Evolutionary conservation across 2,888 invertebrate species (phyloP).

Genomic region (Plusia festucae): DNA sequence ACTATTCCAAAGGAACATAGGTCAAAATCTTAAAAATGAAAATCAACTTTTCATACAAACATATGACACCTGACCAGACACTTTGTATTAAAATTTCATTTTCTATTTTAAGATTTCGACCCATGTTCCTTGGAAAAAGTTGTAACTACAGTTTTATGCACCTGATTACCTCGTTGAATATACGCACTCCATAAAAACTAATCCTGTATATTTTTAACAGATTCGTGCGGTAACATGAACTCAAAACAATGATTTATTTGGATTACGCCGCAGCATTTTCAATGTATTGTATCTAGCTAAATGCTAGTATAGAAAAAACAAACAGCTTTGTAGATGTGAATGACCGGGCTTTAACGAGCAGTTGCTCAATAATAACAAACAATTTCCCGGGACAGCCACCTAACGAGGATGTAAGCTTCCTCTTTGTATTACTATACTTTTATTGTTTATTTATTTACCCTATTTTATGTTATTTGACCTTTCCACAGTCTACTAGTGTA

Average conservation of each 20-base stretch:
- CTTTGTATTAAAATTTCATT: too few relatives aligned
- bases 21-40: too few relatives aligned
- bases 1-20: too few relatives aligned
- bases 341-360: conserved; percentile 13
- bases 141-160: too few relatives aligned
- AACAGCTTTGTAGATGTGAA: conserved; percentile 38
- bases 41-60: too few relatives aligned
- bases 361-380: conserved; percentile 14
- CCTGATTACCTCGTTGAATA: too few relatives aligned
- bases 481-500: neutral
- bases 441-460: conserved; percentile 13
- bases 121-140: too few relatives aligned
- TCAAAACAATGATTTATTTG: neutral
- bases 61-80: too few relatives aligned
- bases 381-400: conserved; percentile 30
- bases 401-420: conserved; percentile 39
- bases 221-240: neutral
- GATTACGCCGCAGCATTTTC: neutral
- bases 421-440: conserved; percentile 8
- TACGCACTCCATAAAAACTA: too few relatives aligned
- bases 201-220: too few relatives aligned
- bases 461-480: conserved; percentile 7
- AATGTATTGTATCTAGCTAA: conserved; percentile 7
- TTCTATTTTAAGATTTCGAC: too few relatives aligned
- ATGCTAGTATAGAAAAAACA: conserved; percentile 2